Evolutionary conservation across 2,113 vertebrate species (phyloP), one percentile per base, ranked within the genome.

Genomic region (Percopsis transmontana): DNA sequence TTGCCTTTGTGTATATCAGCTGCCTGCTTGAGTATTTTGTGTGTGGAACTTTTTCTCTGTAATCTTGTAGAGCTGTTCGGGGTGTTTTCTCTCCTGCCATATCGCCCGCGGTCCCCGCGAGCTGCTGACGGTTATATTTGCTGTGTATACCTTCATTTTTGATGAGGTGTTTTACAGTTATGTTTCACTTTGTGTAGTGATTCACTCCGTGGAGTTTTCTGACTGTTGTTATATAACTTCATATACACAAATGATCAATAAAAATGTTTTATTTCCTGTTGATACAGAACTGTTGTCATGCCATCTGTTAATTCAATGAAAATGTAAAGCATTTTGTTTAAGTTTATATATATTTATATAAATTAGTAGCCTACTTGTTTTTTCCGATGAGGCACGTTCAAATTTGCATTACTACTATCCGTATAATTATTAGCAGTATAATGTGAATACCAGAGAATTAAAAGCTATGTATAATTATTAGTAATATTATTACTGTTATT

Each of bases 231-330:
- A 94, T 95, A 95, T 95, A 95, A 96, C 96, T 95, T 96, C 91
- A 95, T 95, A 94, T 98, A 96, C 93, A 94, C 89, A 91, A 93
- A 96, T 96, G 95, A 94, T 96, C 95, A 98, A 99, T 98, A 97
- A 99, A 97, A 98, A 95, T 91, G 95, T 96, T 99, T 99, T 97
- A 97, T 98, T 99, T 99, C 97, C 95, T 95, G 95, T 98, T 98
- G 93, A 95, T 94, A 95, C 90, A 89, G 92, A 90, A 63, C 82
- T 14, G 58, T 56, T 77, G 76, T 80, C 82, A 72, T 76, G 78
- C 90, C 63, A 0, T 85, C 0, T 73, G 70, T 76, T 71, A 20
- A 10, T 61, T 67, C 2, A 14, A 14, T 54, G 21, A 21, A 53
- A n/a, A 9, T 11, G 21, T 53, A 1, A 53, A 53, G 1, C 2